Percentiles rank a stretch among this genome's conserved stretches.
These are phyloP conservation scores for Amphipoea lucens DNA, from an alignment of 2,888 invertebrate genomes.

Conservation along the genomic window DNA sequence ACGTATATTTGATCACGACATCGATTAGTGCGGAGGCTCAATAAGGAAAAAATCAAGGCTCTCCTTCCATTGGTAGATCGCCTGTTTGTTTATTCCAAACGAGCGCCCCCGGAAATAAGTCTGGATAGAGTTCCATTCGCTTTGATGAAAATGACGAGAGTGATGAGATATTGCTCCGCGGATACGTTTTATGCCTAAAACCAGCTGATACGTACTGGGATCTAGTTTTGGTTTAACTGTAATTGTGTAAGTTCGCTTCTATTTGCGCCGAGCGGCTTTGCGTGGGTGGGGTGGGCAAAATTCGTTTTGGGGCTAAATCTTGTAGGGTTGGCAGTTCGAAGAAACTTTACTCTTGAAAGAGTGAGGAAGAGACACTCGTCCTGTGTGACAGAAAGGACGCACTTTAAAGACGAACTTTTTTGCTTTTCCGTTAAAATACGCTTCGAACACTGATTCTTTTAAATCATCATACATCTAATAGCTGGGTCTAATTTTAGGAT, in stretches of 20 bases:
- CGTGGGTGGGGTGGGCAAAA: background rate
- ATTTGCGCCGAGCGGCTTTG: background rate
- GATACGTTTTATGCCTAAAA: conserved; percentile 47
- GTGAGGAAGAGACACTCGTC: background rate
- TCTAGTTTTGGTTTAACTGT: conserved; percentile 16
- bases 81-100: conserved; percentile 86
- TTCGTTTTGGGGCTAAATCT: background rate
- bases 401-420: background rate
- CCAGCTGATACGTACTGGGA: background rate
- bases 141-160: conserved; percentile 45
- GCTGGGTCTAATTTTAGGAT: background rate
- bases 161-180: conserved; percentile 48
- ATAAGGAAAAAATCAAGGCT: conserved; percentile 84
- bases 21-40: conserved; percentile 78
- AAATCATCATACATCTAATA: background rate
- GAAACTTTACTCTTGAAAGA: background rate
- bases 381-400: background rate
- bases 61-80: conserved; percentile 70
- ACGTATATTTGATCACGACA: conserved; percentile 79
- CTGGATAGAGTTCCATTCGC: conserved; percentile 77
- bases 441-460: background rate
- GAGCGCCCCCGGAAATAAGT: conserved; percentile 84
- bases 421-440: background rate
- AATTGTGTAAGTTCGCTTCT: background rate
- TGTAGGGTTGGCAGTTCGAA: background rate